Evolutionary conservation across 2,113 vertebrate genomes (phyloP).

Genomic region (Lagopus muta): DNA sequence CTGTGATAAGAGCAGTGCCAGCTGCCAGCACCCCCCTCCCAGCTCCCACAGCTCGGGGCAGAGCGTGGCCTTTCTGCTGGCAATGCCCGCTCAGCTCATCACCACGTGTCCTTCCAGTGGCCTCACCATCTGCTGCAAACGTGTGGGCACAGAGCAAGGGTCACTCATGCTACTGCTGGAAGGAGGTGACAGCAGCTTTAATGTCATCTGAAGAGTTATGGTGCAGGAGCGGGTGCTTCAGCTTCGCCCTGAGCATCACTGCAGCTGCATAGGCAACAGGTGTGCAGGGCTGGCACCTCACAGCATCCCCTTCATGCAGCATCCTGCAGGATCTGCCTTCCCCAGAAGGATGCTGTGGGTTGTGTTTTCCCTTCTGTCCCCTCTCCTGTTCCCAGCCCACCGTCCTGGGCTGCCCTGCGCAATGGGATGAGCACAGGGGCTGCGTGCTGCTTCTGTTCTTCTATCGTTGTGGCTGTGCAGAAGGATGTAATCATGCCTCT

Average conservation of each 20-base stretch:
- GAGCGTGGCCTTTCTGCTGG: not conserved
- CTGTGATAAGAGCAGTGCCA: not conserved
- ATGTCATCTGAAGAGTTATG: not conserved
- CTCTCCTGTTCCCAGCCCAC: not conserved
- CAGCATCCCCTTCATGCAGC: not conserved
- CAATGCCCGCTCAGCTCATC: not conserved
- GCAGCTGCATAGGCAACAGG: not conserved
- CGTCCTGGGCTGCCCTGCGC: not conserved
- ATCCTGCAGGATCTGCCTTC: not conserved
- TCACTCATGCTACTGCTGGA: conserved; percentile 62
- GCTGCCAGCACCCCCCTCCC: not conserved
- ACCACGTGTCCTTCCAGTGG: not conserved
- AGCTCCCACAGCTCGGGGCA: not conserved
- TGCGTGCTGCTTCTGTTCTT: not conserved
- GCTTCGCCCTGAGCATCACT: fast-evolving
- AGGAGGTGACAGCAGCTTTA: not conserved
- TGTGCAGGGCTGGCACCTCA: not conserved
- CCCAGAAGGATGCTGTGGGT: not conserved
- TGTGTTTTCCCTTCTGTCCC: not conserved
- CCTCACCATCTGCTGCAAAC: conserved; percentile 72
- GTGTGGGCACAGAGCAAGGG: conserved; percentile 70
- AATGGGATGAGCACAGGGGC: not conserved
- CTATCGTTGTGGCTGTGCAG: too few species aligned
- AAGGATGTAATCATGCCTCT: not conserved
- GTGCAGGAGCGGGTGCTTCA: too few species aligned